These are phyloP conservation scores for Drosophila gunungcola DNA, from an alignment of 1,140 invertebrate genomes.

Conservation along the genomic window DNA sequence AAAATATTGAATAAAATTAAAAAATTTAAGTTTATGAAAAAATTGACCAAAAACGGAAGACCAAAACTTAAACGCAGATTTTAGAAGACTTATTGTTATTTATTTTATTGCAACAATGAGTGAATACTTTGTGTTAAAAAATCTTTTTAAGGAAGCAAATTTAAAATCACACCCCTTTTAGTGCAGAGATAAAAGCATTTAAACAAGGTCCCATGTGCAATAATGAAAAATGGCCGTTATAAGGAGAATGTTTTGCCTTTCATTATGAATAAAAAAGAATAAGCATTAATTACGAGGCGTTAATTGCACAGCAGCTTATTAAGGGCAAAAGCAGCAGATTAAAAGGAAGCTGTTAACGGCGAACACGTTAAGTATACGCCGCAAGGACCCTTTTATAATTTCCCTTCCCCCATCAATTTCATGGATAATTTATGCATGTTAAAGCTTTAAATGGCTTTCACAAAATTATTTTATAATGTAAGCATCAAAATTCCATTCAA, in stretches of 20 bases:
- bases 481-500: conserved; percentile 6
- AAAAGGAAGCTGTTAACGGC: not conserved
- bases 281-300: not conserved
- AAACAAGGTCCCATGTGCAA: no score
- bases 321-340: not conserved
- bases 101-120: no score
- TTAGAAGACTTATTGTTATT: no score
- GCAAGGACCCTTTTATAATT: conserved; percentile 6
- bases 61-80: no score
- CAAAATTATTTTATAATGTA: not conserved
- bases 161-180: not conserved
- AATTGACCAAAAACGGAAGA: no score
- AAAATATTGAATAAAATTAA: no score
- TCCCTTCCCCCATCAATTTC: conserved; percentile 17
- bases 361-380: conserved; percentile 19
- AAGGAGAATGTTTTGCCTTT: no score
- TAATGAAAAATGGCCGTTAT: no score
- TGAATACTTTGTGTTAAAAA: no score
- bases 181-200: no score
- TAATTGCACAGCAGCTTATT: not conserved
- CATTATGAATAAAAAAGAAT: no score
- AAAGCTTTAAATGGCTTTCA: not conserved
- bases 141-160: not conserved
- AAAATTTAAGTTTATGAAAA: no score
- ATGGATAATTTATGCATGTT: conserved; percentile 35